phyloP scores from a whole-genome alignment of 2,888 invertebrate species.

The Chymomyza procnemis region DNA sequence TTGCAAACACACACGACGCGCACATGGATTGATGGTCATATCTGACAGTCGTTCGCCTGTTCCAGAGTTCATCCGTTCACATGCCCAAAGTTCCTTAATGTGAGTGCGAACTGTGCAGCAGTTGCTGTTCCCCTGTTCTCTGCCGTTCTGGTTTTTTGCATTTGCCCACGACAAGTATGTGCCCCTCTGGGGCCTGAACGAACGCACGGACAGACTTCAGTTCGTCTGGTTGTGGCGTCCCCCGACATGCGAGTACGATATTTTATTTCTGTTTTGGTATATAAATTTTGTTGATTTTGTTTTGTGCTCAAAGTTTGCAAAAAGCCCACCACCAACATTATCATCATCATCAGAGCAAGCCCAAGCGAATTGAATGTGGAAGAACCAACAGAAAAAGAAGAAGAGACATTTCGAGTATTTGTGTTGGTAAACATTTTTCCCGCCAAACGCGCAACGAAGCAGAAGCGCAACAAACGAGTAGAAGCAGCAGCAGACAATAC shows the following conservation, averaged over 20 bases:
- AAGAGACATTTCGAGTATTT: not conserved
- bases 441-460: constrained; percentile 63
- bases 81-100: not conserved
- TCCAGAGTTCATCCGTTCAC: not conserved
- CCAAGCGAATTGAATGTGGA: constrained; percentile 13
- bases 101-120: constrained; percentile 27
- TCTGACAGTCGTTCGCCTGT: constrained; percentile 1
- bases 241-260: constrained; percentile 8
- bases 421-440: constrained; percentile 54
- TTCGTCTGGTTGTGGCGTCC: constrained; percentile 2
- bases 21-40: constrained; percentile 12
- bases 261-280: constrained; percentile 63
- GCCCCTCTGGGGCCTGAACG: constrained; percentile 33
- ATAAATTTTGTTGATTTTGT: constrained; percentile 42
- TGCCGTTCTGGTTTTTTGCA: constrained; percentile 61
- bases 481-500: constrained; percentile 64
- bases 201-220: constrained; percentile 1
- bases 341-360: not conserved
- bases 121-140: constrained; percentile 65
- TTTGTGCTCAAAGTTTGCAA: constrained; percentile 16
- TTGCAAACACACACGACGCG: not conserved
- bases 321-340: not conserved
- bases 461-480: constrained; percentile 19
- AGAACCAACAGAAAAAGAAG: constrained; percentile 15
- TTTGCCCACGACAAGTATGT: constrained; percentile 24